These are phyloP conservation scores for Squalus acanthias DNA, from an alignment of 2,797 vertebrate species.

Conservation along the genomic window DNA sequence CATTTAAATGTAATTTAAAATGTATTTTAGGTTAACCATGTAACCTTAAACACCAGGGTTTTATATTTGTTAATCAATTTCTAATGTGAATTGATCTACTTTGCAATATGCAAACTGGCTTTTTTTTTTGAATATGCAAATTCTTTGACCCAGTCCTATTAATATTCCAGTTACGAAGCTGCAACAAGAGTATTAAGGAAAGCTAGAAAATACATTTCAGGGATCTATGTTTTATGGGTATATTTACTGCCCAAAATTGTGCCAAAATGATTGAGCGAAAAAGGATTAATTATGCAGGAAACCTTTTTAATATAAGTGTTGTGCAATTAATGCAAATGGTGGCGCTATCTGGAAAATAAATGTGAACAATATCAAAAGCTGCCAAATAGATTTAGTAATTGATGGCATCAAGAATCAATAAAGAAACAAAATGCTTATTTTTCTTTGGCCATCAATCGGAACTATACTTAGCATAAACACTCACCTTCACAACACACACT, in stretches of 20 bases:
- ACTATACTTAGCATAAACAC: not conserved
- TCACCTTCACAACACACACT: no score
- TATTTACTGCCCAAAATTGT: conserved; percentile 99
- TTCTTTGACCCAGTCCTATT: conserved; percentile 73
- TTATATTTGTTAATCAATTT: conserved; percentile 67
- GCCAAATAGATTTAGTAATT: conserved; percentile 96
- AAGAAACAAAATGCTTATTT: conserved; percentile 73
- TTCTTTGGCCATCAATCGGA: conserved; percentile 11
- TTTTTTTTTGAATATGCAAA: conserved; percentile 66
- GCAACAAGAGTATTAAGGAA: conserved; percentile 76
- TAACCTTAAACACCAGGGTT: conserved; percentile 73
- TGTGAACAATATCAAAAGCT: conserved; percentile 77
- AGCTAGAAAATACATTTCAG: conserved; percentile 77
- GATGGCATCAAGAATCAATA: conserved; percentile 99
- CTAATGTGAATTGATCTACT: conserved; percentile 99
- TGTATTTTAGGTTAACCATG: conserved; percentile 97
- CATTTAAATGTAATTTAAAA: conserved; percentile 84
- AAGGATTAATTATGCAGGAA: conserved; percentile 90
- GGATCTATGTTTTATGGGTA: conserved; percentile 83
- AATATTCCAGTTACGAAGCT: conserved; percentile 76
- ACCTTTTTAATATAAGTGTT: conserved; percentile 99
- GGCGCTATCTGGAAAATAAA: conserved; percentile 81
- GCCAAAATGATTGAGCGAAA: conserved; percentile 96
- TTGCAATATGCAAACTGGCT: conserved; percentile 76
- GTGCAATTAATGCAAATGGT: conserved; percentile 92